Base-by-base conservation (phyloP, 2,797 vertebrate species). In the Lagothrix lagotricha region DNA sequence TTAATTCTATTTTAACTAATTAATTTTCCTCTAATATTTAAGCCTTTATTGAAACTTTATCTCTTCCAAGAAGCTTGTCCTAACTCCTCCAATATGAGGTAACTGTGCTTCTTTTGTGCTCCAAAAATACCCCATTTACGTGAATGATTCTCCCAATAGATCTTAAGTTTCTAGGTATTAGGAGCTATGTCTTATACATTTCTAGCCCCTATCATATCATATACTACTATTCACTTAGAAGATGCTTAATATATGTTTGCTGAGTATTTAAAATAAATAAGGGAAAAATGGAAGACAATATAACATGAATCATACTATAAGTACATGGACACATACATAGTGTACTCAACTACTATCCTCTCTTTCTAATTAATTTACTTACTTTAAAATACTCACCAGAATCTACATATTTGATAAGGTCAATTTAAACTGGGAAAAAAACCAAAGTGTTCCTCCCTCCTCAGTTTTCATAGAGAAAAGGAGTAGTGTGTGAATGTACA, bases 371-470 rank as follows among this genome's bases (percentile, higher is more conserved):
- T 61, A 77, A n/a, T 72, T 84, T 76, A 36, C 17, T 44, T 64
- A 20, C 4, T 57, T 12, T 92, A 48, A 2, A 76, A 70, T 92
- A 77, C 12, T 90, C 20, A 79, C 15, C 52, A 36, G n/a, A 15
- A 82, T 48, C 10, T 72, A 64, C 82, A 82, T 11, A 72, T 50
- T 83, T 79, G 36, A 86, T 86, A 77, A 39, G 41, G 24, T 28
- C 22, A 39, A 19, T 10, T 7, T 48, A 33, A n/a, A 76, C 61
- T 70, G 50, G 33, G 14, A 76, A 64, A 70, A 50, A 13, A 36
- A 90, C 15, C 19, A 0, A 4, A 44, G 0, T 73, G 12, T 3
- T 39, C 12, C 75, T 1, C 13, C 0, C 1, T 30, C 5, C 73
- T 76, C 12, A 61, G 9, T 85, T 58, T 2, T 95, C 48, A 88